phyloP scores from a whole-genome alignment of 2,113 vertebrate genomes.

The Boulengeromyrus knoepffleri region DNA sequence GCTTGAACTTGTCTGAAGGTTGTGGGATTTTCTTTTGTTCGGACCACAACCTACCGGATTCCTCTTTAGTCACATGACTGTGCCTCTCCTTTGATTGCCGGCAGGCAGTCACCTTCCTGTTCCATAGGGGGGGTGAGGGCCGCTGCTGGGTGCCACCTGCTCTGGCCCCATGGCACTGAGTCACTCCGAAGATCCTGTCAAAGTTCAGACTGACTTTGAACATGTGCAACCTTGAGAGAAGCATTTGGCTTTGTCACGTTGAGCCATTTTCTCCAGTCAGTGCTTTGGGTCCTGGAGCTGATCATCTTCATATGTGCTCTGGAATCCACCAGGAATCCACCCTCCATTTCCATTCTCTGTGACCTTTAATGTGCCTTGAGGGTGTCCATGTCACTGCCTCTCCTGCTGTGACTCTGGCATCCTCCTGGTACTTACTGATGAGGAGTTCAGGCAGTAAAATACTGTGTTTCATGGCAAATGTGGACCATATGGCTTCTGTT shows the following conservation, averaged over 20 bases:
- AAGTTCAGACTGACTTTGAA: background rate
- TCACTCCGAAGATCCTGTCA: background rate
- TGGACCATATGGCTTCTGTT: background rate
- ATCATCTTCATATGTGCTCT: background rate
- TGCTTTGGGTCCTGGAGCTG: background rate
- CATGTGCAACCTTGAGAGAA: background rate
- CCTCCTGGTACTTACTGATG: background rate
- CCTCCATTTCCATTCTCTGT: background rate
- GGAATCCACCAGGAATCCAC: background rate
- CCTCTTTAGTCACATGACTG: background rate
- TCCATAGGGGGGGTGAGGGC: background rate
- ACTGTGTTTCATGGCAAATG: background rate
- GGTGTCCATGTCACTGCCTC: background rate
- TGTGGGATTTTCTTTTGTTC: background rate
- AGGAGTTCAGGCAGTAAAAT: background rate
- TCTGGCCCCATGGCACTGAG: background rate
- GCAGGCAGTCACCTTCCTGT: background rate
- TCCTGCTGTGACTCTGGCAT: background rate
- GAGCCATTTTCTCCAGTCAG: background rate
- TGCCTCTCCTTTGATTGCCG: background rate
- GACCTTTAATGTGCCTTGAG: background rate
- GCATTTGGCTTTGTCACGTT: background rate
- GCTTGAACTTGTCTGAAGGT: slow-evolving; percentile 2
- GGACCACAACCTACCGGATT: background rate
- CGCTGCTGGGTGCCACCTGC: background rate